phyloP scores from a whole-genome alignment of 2,797 vertebrate species.

The Tarsius wallacei region DNA sequence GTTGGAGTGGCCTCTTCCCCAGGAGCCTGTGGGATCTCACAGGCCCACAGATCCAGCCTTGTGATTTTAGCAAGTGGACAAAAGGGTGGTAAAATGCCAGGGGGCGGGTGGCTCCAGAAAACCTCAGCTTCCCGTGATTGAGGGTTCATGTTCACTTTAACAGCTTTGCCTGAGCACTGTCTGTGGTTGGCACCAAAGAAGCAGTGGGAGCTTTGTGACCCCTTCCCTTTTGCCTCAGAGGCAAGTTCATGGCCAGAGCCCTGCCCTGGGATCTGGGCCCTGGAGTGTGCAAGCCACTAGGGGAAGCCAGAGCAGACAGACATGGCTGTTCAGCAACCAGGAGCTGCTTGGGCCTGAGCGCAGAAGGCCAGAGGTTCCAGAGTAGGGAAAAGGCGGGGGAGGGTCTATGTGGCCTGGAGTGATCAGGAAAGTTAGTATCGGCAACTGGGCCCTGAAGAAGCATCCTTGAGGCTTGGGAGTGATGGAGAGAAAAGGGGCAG shows the following conservation, averaged over 20 bases:
- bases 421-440: neutral
- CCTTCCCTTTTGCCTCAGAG: neutral
- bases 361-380: neutral
- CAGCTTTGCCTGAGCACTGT: neutral
- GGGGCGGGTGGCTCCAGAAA: neutral
- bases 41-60: neutral
- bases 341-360: neutral
- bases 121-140: neutral
- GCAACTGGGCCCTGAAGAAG: neutral
- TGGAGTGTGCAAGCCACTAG: accelerated
- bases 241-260: too few relatives aligned
- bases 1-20: slow-evolving; percentile 64
- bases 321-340: neutral
- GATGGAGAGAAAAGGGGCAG: neutral
- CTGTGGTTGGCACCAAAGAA: neutral
- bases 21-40: slow-evolving; percentile 13
- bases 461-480: neutral
- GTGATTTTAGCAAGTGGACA: neutral
- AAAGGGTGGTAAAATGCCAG: neutral
- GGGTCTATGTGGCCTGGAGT: accelerated
- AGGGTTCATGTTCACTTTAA: neutral
- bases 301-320: neutral
- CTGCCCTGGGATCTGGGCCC: too few relatives aligned
- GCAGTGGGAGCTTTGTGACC: neutral
- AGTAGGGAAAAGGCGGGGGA: accelerated